Percentiles rank a stretch among this genome's conserved stretches.
Conservation (phyloP, 30 jellyfish, hydroid and myxozoan genomes). For the Hydractinia echinata region DNA sequence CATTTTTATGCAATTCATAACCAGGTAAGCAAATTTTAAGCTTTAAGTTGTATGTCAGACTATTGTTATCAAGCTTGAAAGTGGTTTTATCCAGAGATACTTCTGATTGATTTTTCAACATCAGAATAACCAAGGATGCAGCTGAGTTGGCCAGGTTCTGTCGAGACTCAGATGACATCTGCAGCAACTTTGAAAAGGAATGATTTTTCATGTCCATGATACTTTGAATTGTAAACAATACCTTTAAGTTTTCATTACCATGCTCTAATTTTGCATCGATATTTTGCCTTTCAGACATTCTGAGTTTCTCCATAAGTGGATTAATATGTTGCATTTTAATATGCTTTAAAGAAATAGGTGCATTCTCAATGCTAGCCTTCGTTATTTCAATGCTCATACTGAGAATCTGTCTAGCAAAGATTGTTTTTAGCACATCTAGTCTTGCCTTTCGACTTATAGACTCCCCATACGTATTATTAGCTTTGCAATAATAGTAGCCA, state of each 20-base stretch:
- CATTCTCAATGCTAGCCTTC: neutral
- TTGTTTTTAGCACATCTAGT: slow-evolving; percentile 32
- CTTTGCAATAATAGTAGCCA: slow-evolving; percentile 29
- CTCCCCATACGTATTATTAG: slow-evolving; percentile 12
- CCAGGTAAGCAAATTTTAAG: slow-evolving; percentile 21
- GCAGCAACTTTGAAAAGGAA: neutral
- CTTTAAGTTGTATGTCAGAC: neutral
- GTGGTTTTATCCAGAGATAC: neutral
- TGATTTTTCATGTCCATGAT: no score
- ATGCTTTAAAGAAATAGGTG: neutral
- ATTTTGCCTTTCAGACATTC: no score
- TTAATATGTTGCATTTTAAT: neutral
- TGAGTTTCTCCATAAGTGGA: no score
- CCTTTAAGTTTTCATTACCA: no score
- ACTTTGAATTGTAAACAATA: no score
- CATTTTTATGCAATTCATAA: slow-evolving; percentile 1
- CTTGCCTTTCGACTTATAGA: slow-evolving; percentile 25
- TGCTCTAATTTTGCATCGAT: no score
- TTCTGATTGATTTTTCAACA: neutral
- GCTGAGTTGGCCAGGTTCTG: slow-evolving; percentile 23
- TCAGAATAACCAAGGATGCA: slow-evolving; percentile 7
- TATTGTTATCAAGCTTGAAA: slow-evolving; percentile 14
- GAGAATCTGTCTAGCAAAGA: slow-evolving; percentile 3
- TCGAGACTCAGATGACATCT: slow-evolving; percentile 23
- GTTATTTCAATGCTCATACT: slow-evolving; percentile 12